A percentile compares a stretch with the other conserved stretches of the same genome.
Conservation (phyloP, 2,113 vertebrate species). For the Caracal caracal region DNA sequence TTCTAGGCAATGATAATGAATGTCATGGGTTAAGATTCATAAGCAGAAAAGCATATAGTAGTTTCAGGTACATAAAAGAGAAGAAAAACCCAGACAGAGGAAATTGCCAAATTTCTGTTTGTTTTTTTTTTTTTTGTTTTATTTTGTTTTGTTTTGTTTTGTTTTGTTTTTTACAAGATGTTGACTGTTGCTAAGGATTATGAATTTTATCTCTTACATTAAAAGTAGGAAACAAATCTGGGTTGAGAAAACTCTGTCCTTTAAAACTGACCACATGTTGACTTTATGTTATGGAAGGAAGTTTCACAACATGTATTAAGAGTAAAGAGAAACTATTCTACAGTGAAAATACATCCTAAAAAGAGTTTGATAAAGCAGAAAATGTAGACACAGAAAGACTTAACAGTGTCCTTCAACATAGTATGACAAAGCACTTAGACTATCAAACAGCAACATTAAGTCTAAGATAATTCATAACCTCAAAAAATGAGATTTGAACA, state of each 20-base stretch:
- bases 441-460: background rate
- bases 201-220: background rate
- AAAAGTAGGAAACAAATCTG: background rate
- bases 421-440: background rate
- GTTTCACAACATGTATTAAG: background rate
- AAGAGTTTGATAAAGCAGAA: background rate
- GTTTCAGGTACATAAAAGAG: background rate
- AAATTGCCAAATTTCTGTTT: background rate
- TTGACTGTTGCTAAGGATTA: background rate
- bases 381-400: background rate
- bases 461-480: background rate
- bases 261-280: background rate
- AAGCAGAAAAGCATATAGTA: background rate
- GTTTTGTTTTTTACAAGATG: too few relatives aligned
- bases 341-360: background rate
- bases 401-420: background rate
- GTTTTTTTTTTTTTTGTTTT: too few relatives aligned
- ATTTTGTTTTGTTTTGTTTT: too few relatives aligned
- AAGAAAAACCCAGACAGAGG: background rate
- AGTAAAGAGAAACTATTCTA: background rate
- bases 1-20: background rate
- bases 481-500: background rate
- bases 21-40: background rate
- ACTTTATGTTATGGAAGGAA: background rate
- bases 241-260: background rate